These are phyloP conservation scores for Pheosia gnoma DNA, from an alignment of 2,888 invertebrate species.

Conservation along the genomic window DNA sequence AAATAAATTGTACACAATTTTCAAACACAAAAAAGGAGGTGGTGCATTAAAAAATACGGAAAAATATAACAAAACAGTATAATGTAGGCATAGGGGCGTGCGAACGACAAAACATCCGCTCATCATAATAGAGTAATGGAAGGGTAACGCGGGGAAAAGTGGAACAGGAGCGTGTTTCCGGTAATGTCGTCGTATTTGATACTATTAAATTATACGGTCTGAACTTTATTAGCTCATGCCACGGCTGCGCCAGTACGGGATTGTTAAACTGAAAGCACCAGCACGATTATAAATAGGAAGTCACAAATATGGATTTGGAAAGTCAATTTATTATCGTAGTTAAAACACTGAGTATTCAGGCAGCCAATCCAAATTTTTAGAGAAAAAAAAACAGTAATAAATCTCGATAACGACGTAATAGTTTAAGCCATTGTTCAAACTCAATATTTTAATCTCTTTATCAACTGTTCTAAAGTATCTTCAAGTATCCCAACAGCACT, in stretches of 20 bases:
- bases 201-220: not conserved
- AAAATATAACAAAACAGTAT: conserved; percentile 38
- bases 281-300: too few relatives aligned
- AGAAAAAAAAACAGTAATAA: too few relatives aligned
- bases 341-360: too few relatives aligned
- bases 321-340: too few relatives aligned
- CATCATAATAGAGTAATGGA: conserved; percentile 69
- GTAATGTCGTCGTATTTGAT: conserved; percentile 23
- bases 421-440: not conserved
- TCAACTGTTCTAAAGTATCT: not conserved
- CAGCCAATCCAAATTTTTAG: too few relatives aligned
- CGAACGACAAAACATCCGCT: conserved; percentile 61
- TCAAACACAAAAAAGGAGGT: not conserved
- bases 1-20: not conserved
- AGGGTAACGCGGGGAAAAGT: conserved; percentile 61
- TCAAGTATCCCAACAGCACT: not conserved
- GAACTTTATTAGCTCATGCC: too few relatives aligned
- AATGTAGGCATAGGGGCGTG: conserved; percentile 48
- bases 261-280: too few relatives aligned
- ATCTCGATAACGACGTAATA: too few relatives aligned
- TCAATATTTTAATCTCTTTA: not conserved
- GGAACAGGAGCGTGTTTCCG: conserved; percentile 41
- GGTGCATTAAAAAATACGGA: conserved; percentile 13
- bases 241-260: too few relatives aligned
- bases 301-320: too few relatives aligned